Evolutionary conservation across 2,797 vertebrate species (phyloP).

Genomic region (Coluber constrictor): DNA sequence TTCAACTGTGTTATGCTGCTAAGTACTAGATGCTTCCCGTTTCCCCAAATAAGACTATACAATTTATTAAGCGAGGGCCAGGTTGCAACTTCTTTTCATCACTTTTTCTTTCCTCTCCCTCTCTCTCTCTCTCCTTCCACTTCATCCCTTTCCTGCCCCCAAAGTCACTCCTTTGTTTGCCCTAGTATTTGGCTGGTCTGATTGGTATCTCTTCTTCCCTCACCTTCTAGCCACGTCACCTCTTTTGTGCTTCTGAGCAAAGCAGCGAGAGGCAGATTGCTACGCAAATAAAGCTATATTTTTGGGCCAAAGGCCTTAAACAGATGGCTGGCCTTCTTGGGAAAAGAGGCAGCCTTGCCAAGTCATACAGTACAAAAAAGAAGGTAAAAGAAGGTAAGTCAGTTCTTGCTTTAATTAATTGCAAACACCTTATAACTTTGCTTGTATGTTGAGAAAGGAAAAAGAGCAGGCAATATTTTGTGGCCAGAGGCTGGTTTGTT

Average conservation of each 20-base stretch:
- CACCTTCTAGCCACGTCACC: slow-evolving; percentile 9
- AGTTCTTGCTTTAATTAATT: not conserved
- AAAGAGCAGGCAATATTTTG: not conserved
- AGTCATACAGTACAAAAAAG: not conserved
- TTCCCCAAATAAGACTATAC: not conserved
- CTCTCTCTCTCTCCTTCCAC: not conserved
- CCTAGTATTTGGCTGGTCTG: not conserved
- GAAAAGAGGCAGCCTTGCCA: not conserved
- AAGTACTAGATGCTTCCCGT: not conserved
- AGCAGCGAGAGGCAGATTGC: not conserved
- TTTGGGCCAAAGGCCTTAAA: not conserved
- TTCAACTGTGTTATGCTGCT: not conserved
- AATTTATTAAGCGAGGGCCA: not conserved
- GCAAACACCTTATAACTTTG: not conserved
- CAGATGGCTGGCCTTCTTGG: not conserved
- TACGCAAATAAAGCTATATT: not conserved
- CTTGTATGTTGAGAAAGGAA: not conserved
- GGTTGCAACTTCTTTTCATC: not conserved
- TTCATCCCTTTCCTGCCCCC: not conserved
- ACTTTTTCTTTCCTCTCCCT: not conserved
- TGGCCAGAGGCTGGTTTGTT: not conserved
- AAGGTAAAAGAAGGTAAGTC: not conserved
- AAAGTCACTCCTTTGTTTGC: not conserved
- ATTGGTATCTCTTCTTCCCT: not conserved
- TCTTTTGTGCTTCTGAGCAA: not conserved